Percentiles rank a stretch among this genome's conserved stretches.
These are phyloP conservation scores for Hypocryptadius cinnamomeus DNA, from an alignment of 2,113 vertebrate genomes.

Conservation along the genomic window DNA sequence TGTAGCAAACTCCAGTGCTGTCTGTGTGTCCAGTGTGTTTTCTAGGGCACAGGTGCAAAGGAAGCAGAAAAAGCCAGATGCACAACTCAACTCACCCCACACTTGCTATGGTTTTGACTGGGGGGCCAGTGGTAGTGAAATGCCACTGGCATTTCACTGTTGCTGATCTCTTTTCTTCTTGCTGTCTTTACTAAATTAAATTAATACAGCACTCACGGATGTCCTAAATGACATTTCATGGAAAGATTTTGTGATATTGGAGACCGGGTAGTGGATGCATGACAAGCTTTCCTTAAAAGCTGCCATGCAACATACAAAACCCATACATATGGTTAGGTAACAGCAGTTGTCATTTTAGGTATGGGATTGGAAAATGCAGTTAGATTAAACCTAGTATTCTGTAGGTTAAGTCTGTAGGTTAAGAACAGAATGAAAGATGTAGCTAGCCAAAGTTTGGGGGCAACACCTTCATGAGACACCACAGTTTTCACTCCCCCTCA, in stretches of 20 bases:
- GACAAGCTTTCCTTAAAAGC: not conserved
- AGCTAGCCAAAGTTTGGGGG: not conserved
- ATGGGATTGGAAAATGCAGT: not conserved
- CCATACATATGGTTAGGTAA: not conserved
- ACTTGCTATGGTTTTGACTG: not conserved
- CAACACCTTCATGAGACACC: conserved; percentile 3
- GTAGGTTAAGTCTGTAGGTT: not conserved
- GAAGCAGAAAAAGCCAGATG: not conserved
- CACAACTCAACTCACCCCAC: not conserved
- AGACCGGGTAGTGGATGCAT: not conserved
- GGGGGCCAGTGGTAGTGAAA: not conserved
- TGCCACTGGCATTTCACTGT: no score
- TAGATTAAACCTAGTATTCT: not conserved
- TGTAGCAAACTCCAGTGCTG: not conserved
- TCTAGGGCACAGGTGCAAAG: not conserved
- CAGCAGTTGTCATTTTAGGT: not conserved
- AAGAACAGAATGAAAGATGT: not conserved
- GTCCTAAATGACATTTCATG: not conserved
- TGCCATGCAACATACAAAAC: not conserved
- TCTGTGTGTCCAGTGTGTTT: not conserved
- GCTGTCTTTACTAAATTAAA: not conserved
- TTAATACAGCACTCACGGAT: not conserved
- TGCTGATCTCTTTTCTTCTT: not conserved
- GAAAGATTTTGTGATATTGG: not conserved
- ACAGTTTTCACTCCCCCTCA: not conserved